These are phyloP conservation scores for Paralvinella palmiformis DNA, from an alignment of 1,140 invertebrate species.

Conservation along the genomic window DNA sequence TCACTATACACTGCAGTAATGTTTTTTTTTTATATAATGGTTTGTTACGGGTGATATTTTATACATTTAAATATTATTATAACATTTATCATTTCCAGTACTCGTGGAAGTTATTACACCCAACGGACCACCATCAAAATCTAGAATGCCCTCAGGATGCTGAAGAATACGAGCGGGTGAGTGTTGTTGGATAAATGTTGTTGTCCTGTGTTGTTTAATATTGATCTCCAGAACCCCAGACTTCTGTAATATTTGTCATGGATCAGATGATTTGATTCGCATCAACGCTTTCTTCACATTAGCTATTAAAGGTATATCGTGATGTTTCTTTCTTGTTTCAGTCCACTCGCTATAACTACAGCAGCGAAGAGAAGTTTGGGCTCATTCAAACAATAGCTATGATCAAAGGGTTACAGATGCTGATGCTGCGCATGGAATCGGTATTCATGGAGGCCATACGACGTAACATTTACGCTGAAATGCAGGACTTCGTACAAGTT, in stretches of 20 bases:
- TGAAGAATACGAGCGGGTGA: slow-evolving; percentile 96
- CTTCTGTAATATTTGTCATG: too few relatives aligned
- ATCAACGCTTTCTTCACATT: background rate
- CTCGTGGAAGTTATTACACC: slow-evolving; percentile 96
- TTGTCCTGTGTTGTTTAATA: too few relatives aligned
- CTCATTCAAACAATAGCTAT: slow-evolving; percentile 98
- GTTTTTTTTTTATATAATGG: slow-evolving; percentile 10
- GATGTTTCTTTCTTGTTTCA: slow-evolving; percentile 33
- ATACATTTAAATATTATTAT: slow-evolving; percentile 10
- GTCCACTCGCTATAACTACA: slow-evolving; percentile 97
- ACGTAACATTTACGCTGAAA: slow-evolving; percentile 88
- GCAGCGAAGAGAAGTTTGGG: slow-evolving; percentile 94
- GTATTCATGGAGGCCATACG: slow-evolving; percentile 95
- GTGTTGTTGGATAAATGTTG: too few relatives aligned
- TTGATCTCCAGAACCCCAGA: too few relatives aligned
- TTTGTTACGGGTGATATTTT: background rate
- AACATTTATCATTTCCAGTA: slow-evolving; percentile 53
- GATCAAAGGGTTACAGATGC: slow-evolving; percentile 96
- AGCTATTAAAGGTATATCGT: background rate
- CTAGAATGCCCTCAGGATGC: slow-evolving; percentile 90
- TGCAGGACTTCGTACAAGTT: slow-evolving; percentile 96
- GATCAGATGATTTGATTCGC: background rate
- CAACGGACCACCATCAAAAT: slow-evolving; percentile 95
- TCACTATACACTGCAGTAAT: background rate
- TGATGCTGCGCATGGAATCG: slow-evolving; percentile 96